Conservation (phyloP, 2,888 invertebrate species). For the Asteroscopus sphinx region DNA sequence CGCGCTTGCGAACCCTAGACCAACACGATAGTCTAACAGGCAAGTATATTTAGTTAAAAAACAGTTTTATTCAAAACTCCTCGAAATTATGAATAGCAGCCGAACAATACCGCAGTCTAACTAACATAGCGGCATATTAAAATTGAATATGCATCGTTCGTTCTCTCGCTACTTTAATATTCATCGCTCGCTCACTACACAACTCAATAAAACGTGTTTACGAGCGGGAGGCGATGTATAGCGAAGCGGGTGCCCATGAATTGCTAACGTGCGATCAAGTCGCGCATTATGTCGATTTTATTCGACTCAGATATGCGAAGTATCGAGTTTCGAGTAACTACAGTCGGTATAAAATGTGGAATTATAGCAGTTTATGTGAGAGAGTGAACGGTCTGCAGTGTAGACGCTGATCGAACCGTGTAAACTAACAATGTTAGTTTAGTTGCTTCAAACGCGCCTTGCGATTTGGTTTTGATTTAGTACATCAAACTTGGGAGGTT, state of each 20-base stretch:
- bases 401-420: neutral
- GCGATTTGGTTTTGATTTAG: no score
- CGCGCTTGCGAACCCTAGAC: no score
- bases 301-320: constrained; percentile 54
- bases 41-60: neutral
- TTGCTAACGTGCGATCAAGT: constrained; percentile 71
- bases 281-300: constrained; percentile 54
- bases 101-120: constrained; percentile 38
- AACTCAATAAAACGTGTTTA: constrained; percentile 83
- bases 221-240: constrained; percentile 77
- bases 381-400: constrained; percentile 1
- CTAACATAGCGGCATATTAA: constrained; percentile 62
- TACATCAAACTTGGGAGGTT: no score
- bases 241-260: constrained; percentile 68
- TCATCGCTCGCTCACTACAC: constrained; percentile 78
- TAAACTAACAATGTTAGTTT: neutral
- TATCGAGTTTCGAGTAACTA: constrained; percentile 42
- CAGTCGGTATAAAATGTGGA: constrained; percentile 30
- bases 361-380: constrained; percentile 29
- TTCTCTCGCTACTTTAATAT: constrained; percentile 73
- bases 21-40: no score
- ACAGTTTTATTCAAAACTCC: neutral
- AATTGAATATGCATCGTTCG: constrained; percentile 76
- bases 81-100: constrained; percentile 32
- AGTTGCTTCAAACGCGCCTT: no score